Evolutionary conservation across 2,797 vertebrate genomes (phyloP).

Genomic region (Spinus olivaceus): DNA sequence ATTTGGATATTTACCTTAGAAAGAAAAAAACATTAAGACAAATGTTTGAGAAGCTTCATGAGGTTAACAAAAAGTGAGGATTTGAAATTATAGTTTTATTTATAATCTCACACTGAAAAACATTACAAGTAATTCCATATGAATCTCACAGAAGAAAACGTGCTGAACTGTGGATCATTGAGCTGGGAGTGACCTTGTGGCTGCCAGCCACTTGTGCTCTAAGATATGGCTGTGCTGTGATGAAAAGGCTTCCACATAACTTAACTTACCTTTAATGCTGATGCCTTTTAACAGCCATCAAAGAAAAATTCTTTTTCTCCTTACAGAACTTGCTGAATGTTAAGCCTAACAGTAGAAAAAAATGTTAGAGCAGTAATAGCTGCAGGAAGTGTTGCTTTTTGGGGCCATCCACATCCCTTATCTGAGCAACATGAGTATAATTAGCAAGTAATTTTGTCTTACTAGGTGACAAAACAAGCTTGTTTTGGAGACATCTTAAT

Average conservation of each 20-base stretch:
- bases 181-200: background rate
- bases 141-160: background rate
- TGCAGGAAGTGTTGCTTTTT: background rate
- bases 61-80: background rate
- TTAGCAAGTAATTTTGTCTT: conserved; percentile 19
- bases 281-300: background rate
- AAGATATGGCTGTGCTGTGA: background rate
- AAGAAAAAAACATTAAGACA: background rate
- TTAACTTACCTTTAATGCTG: background rate
- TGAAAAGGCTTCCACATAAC: background rate
- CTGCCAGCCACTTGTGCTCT: background rate
- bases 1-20: background rate
- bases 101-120: background rate
- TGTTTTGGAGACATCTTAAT: background rate
- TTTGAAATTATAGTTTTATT: background rate
- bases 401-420: background rate
- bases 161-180: background rate
- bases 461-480: background rate
- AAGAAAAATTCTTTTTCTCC: background rate
- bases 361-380: background rate
- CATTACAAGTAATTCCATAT: background rate
- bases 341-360: background rate
- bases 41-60: background rate
- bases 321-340: background rate
- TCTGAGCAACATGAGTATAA: background rate